Conservation (phyloP, 2,113 vertebrate genomes). For the Uria aalge region DNA sequence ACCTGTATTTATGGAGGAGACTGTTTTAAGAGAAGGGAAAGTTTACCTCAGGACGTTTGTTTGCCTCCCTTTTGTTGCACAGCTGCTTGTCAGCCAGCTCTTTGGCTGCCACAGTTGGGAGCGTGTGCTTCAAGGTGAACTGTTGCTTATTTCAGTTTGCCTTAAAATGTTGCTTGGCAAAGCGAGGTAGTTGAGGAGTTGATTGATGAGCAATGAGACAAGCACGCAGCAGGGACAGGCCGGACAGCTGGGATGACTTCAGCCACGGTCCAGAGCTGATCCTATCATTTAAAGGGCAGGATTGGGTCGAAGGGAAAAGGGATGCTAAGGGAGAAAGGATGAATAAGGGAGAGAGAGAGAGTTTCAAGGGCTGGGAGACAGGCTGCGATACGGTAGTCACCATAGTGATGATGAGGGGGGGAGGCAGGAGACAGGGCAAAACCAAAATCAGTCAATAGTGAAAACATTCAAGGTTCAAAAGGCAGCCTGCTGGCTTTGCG, state of each 20-base stretch:
- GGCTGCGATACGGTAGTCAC: not conserved
- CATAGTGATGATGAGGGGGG: conserved; percentile 30
- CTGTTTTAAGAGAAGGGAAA: not conserved
- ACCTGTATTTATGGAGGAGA: not conserved
- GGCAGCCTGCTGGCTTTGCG: not conserved
- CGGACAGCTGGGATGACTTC: conserved; percentile 57
- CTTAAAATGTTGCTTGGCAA: conserved; percentile 48
- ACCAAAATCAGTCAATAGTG: not conserved
- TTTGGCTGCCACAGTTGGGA: not conserved
- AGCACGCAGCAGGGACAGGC: not conserved
- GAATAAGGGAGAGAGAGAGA: not conserved
- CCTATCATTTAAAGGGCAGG: conserved; percentile 19
- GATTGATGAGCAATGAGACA: conserved; percentile 59
- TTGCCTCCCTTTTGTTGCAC: not conserved
- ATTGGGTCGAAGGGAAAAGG: not conserved
- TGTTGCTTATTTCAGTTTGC: conserved; percentile 42
- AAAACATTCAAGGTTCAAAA: conserved; percentile 9
- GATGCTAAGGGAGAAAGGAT: not conserved
- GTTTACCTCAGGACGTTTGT: conserved; percentile 31
- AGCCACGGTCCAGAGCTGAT: conserved; percentile 25
- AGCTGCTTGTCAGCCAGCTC: conserved; percentile 13
- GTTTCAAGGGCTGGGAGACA: not conserved
- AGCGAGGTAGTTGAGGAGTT: not conserved
- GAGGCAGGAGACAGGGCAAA: not conserved
- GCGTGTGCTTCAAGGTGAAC: conserved; percentile 51